Evolutionary conservation across 2,797 vertebrate species (phyloP).

Genomic region (Amblyopsis hoosieri): DNA sequence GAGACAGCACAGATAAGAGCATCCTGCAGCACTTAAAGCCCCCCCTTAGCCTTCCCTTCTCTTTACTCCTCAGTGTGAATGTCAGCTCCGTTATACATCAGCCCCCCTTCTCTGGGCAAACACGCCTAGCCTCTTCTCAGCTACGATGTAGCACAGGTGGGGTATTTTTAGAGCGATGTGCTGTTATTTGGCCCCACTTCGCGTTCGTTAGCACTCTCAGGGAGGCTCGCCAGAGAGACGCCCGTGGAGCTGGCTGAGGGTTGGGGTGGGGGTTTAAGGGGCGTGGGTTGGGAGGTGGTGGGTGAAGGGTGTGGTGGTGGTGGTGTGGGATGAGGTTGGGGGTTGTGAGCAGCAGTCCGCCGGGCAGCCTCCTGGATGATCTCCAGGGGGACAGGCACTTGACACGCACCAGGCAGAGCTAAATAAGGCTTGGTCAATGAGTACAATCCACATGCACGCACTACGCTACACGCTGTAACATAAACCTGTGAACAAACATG

Average conservation of each 20-base stretch:
- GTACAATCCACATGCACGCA: too few relatives aligned
- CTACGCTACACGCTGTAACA: too few relatives aligned
- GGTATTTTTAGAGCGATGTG: conserved; percentile 17
- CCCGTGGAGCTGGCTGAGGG: not conserved
- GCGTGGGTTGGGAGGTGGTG: too few relatives aligned
- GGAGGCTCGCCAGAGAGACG: conserved; percentile 34
- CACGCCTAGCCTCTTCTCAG: conserved; percentile 15
- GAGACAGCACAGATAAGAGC: conserved; percentile 65
- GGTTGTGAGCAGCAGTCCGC: too few relatives aligned
- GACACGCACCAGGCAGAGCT: too few relatives aligned
- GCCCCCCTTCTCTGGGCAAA: conserved; percentile 18
- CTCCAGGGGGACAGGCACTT: too few relatives aligned
- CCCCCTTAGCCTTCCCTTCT: conserved; percentile 26
- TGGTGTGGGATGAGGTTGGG: too few relatives aligned
- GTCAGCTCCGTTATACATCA: conserved; percentile 56
- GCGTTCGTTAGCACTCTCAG: conserved; percentile 34
- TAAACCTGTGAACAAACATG: too few relatives aligned
- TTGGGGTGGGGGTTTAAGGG: too few relatives aligned
- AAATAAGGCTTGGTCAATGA: too few relatives aligned
- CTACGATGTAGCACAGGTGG: conserved; percentile 16
- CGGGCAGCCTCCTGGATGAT: too few relatives aligned
- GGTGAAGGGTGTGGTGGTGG: too few relatives aligned
- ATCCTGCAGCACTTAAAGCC: conserved; percentile 74
- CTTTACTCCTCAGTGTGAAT: conserved; percentile 61
- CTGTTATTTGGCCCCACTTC: conserved; percentile 32